Conservation (phyloP, 2,113 vertebrate species). For the Atractosteus spatula region DNA sequence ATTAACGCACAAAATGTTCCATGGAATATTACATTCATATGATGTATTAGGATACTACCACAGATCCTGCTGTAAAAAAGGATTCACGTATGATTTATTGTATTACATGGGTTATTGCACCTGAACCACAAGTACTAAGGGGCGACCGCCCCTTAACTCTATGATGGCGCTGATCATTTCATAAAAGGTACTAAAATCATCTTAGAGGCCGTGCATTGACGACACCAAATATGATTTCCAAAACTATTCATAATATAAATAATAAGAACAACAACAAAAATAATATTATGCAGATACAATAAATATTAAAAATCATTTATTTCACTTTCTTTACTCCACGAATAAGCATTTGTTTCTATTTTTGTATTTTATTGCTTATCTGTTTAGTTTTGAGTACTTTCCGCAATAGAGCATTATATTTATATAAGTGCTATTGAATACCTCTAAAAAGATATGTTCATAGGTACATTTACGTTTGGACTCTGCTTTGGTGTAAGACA, state of each 20-base stretch:
- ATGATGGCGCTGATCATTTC: not conserved
- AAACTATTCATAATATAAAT: not conserved
- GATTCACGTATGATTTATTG: constrained; percentile 22
- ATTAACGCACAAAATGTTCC: not conserved
- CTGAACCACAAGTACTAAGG: constrained; percentile 14
- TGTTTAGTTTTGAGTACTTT: no score
- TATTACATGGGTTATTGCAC: constrained; percentile 24
- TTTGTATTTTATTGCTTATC: not conserved
- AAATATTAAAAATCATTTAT: not conserved
- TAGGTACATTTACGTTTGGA: no score
- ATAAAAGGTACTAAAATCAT: no score
- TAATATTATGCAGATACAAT: not conserved
- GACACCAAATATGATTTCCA: not conserved
- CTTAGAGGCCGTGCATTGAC: not conserved
- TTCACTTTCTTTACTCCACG: not conserved
- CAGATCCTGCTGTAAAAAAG: not conserved
- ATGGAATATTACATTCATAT: constrained; percentile 5
- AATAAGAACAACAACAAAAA: no score
- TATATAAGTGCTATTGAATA: no score
- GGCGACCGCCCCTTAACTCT: constrained; percentile 17
- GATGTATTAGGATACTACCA: constrained; percentile 5
- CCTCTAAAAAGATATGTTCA: no score
- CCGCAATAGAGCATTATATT: no score
- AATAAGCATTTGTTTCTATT: not conserved
- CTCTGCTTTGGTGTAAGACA: no score